phyloP scores from a whole-genome alignment of 2,888 invertebrate genomes.

The Epinotia ramella region DNA sequence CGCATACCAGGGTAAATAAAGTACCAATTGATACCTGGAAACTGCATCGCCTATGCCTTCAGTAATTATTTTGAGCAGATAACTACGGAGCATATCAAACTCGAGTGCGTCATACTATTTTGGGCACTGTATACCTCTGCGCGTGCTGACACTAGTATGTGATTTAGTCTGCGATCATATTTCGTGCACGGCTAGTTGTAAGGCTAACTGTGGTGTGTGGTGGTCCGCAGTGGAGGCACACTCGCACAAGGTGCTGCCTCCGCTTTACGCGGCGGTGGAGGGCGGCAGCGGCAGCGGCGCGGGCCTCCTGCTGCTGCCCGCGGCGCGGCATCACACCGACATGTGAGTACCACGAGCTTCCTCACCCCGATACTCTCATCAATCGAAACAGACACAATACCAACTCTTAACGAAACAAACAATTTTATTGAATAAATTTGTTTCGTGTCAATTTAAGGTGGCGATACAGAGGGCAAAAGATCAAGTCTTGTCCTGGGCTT shows the following conservation, averaged over 20 bases:
- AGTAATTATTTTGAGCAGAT: constrained; percentile 16
- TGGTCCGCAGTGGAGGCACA: constrained; percentile 76
- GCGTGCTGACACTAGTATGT: constrained; percentile 11
- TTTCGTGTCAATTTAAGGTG: no score
- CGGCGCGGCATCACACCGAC: constrained; percentile 61
- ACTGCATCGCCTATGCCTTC: constrained; percentile 11
- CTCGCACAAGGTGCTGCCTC: constrained; percentile 79
- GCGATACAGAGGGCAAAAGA: no score
- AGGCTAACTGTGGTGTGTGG: constrained; percentile 53
- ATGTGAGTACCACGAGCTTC: constrained; percentile 65
- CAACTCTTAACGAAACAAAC: no score
- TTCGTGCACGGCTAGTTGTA: constrained; percentile 32
- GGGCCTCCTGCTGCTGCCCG: constrained; percentile 66
- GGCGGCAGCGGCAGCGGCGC: constrained; percentile 52
- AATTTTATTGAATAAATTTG: no score
- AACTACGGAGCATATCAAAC: background rate
- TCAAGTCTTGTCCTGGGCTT: no score
- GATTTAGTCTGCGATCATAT: constrained; percentile 29
- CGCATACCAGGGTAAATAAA: background rate
- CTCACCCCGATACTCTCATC: background rate
- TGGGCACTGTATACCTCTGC: background rate
- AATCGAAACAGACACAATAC: background rate
- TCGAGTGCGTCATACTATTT: background rate
- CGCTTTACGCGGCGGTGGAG: constrained; percentile 80
- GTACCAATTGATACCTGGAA: background rate